phyloP scores from a whole-genome alignment of 2,888 invertebrate species.

The Dryococelus australis region DNA sequence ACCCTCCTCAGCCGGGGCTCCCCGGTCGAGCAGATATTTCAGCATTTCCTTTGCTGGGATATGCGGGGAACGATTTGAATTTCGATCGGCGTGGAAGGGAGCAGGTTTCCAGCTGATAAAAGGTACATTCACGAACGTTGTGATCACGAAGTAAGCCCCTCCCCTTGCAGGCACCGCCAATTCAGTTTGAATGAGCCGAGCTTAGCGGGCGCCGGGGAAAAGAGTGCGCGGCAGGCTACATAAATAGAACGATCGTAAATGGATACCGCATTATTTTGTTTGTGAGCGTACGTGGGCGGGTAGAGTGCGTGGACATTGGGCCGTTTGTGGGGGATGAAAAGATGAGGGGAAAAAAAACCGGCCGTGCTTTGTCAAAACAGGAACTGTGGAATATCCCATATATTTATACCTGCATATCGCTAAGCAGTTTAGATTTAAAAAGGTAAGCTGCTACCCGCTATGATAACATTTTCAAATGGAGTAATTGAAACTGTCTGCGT shows the following conservation, averaged over 20 bases:
- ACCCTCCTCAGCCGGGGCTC: background rate
- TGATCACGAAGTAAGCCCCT: background rate
- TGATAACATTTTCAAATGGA: background rate
- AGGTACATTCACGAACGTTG: slow-evolving; percentile 1
- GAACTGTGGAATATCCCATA: background rate
- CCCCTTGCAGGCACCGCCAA: background rate
- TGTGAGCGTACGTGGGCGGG: background rate
- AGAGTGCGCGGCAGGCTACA: background rate
- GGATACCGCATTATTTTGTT: background rate
- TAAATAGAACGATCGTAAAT: background rate
- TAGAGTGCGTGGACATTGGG: background rate
- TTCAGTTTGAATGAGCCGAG: background rate
- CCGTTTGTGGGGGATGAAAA: background rate
- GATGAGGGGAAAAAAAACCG: background rate
- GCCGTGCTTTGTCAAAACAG: background rate
- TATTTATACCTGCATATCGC: background rate
- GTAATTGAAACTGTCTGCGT: background rate
- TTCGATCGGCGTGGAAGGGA: background rate
- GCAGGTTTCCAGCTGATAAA: background rate
- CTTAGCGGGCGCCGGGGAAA: background rate
- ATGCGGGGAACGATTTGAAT: background rate
- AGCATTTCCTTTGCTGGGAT: background rate
- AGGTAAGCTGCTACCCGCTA: background rate
- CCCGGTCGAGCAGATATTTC: background rate
- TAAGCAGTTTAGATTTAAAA: background rate